Base-by-base conservation (phyloP, 2,888 invertebrate species). In the Thalpophila matura region DNA sequence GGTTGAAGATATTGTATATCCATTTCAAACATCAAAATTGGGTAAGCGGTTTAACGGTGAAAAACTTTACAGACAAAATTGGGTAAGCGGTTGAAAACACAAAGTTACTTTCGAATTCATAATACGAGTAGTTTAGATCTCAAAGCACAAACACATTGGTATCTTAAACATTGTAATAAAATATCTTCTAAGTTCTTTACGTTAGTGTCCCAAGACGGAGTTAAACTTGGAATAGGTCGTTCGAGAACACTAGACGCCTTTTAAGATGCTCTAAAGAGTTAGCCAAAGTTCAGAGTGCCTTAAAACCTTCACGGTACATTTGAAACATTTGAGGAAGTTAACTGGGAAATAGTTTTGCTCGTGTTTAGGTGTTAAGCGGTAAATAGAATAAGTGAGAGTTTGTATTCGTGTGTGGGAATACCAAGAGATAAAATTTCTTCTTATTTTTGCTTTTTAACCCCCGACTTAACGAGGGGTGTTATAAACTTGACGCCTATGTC, bases 231-330 rank as follows among this genome's bases (percentile, higher is more conserved):
- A 69, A 71, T 69, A 69, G 70, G 62, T 74, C 73, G 62, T 66
- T 60, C 29, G 63, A 71, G 68, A 63, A 55, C 77, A 63, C 47
- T 58, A 58, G 56, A 64, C 64, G 53, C 71, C 65, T 71, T 71
- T 67, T 56, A 67, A 71, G 72, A 62, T 64, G 64, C 53, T 59
- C 54, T 62, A 75, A 79, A 71, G 67, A 72, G 77, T 77, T 72
- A 67, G 51, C n/a, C 22, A 20, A 66, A 74, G 67, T 74, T 77
- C 35, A 12, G 60, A 74, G 73, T 56, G 67, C 63, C 60, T 74
- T 57, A 56, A 61, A 61, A 58, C 62, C 67, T 62, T 54, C 63
- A 67, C 38, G 51, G 51, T 57, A 59, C 59, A 62, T 72, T 72
- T 62, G 54, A 53, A 64, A 58, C 63, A 64, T 77, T 77, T 68